Percentiles rank a stretch among this genome's conserved stretches.
These are phyloP conservation scores for Caranx ignobilis DNA, from an alignment of 2,113 vertebrate genomes.

Conservation along the genomic window DNA sequence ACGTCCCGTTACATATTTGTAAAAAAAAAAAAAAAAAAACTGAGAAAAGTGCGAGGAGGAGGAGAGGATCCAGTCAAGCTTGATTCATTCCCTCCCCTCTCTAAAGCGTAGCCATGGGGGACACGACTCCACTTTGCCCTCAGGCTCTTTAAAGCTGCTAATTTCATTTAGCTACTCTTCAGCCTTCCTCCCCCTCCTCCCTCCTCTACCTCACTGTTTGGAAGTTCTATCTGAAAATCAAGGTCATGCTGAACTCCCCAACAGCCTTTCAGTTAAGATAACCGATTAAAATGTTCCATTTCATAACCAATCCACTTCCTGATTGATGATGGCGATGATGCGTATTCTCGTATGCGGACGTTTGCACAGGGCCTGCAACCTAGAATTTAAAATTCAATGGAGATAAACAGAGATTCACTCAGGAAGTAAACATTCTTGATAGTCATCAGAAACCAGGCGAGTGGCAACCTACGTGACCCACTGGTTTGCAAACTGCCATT, in stretches of 20 bases:
- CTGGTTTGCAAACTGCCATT: too few species aligned
- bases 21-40: slow-evolving; percentile 19
- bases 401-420: too few species aligned
- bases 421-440: too few species aligned
- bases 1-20: slow-evolving; percentile 59
- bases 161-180: slow-evolving; percentile 86
- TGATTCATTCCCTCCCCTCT: slow-evolving; percentile 73
- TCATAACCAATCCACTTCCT: too few species aligned
- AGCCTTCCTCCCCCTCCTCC: background rate
- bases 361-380: too few species aligned
- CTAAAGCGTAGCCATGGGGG: slow-evolving; percentile 88
- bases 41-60: slow-evolving; percentile 35
- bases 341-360: too few species aligned
- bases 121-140: slow-evolving; percentile 85
- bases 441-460: too few species aligned
- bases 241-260: slow-evolving; percentile 19
- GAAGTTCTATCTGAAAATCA: slow-evolving; percentile 21
- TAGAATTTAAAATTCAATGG: too few species aligned
- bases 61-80: slow-evolving; percentile 81
- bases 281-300: too few species aligned
- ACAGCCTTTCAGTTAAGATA: too few species aligned
- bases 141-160: slow-evolving; percentile 86
- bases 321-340: too few species aligned
- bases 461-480: too few species aligned
- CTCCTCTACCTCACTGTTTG: slow-evolving; percentile 1